These are phyloP conservation scores for Brachyopa scutellaris DNA, from an alignment of 2,888 invertebrate genomes.

Conservation along the genomic window DNA sequence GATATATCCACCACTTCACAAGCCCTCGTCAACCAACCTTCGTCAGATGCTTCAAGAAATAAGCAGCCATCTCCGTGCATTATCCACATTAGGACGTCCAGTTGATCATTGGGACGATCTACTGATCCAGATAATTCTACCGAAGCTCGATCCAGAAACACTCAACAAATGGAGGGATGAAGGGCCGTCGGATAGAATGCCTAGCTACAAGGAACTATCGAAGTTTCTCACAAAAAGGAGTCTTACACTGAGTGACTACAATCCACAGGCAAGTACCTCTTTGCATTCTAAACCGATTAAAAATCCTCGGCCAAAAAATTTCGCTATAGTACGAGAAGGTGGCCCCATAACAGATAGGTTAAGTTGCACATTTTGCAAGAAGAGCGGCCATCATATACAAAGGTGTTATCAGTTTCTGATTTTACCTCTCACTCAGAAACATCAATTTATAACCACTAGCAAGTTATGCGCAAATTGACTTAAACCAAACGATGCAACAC, in stretches of 20 bases:
- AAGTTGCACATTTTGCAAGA: constrained; percentile 3
- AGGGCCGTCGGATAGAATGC: constrained; percentile 21
- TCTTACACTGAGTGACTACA: constrained; percentile 2
- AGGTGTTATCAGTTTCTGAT: constrained; percentile 17
- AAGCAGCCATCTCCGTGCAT: constrained; percentile 7
- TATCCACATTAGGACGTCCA: constrained; percentile 3
- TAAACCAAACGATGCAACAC: background rate
- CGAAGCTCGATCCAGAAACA: constrained; percentile 10
- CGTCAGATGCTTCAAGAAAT: background rate
- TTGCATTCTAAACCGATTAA: constrained; percentile 9
- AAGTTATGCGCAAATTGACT: background rate
- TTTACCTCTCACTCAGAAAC: background rate
- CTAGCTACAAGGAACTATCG: constrained; percentile 12
- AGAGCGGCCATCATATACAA: background rate
- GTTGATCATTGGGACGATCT: constrained; percentile 21
- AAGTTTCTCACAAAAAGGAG: constrained; percentile 23
- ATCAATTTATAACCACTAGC: background rate
- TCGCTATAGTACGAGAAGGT: no score
- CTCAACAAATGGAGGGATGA: constrained; percentile 12
- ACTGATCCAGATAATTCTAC: background rate
- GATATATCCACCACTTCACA: constrained; percentile 1
- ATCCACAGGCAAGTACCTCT: constrained; percentile 21
- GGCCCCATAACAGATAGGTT: background rate
- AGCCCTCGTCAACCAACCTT: background rate
- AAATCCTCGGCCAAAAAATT: background rate